phyloP scores from a whole-genome alignment of 2,797 vertebrate genomes.

The Crocodylus rhombifer region DNA sequence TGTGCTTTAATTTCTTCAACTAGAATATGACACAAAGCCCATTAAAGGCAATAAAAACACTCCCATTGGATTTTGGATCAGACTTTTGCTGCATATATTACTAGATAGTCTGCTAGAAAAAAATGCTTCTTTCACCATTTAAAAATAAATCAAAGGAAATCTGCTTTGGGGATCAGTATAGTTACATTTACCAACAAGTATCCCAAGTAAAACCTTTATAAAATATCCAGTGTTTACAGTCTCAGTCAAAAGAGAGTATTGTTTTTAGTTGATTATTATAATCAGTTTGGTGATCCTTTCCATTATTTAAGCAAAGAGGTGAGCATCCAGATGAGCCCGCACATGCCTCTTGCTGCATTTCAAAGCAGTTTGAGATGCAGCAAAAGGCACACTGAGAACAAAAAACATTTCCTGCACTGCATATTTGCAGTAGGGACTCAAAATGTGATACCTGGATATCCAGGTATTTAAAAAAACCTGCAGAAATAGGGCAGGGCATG shows the following conservation, averaged over 20 bases:
- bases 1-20: not conserved
- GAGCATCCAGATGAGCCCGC: too few species aligned
- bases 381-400: too few species aligned
- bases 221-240: not conserved
- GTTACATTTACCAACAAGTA: not conserved
- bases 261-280: not conserved
- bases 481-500: too few species aligned
- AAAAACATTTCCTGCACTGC: too few species aligned
- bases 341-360: too few species aligned
- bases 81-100: not conserved
- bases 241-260: not conserved
- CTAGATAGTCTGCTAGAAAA: not conserved
- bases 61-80: fast-evolving
- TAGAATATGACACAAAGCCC: not conserved
- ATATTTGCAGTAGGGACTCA: too few species aligned
- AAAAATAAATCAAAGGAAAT: not conserved
- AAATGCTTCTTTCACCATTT: not conserved
- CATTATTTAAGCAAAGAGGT: not conserved
- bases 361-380: too few species aligned
- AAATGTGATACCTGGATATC: too few species aligned
- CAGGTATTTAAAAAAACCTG: too few species aligned
- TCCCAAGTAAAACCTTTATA: not conserved
- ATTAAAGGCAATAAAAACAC: not conserved
- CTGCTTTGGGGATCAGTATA: not conserved
- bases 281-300: not conserved